Base-by-base conservation (phyloP, 1,140 invertebrate genomes). In the Euura lappo region DNA sequence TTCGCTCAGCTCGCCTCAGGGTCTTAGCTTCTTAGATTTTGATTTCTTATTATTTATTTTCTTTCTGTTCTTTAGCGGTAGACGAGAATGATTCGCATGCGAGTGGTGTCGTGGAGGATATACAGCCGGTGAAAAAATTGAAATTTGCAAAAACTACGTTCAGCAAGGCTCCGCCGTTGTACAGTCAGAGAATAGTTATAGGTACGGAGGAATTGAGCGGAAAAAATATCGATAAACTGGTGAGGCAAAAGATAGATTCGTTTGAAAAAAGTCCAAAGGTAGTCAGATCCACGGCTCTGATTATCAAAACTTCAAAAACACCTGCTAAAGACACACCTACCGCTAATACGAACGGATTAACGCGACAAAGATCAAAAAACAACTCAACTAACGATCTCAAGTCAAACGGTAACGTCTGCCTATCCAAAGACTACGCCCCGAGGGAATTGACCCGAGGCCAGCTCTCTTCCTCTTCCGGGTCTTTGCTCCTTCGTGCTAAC, bases 1-100 rank as follows among this genome's bases (percentile, higher is more conserved):
- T 28, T 28, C 28, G 28, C 28, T 28, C 28, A 28, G 28, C 28
- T 28, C 28, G 28, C 28, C 28, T 28, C 28, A 28, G 28, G 28
- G 44, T 68, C 81, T 81, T 83, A 72, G 81, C 80, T 87, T 86
- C 84, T 82, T 85, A 83, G 81, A 80, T 80, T 81, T 82, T 86
- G 75, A 86, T 87, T 86, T 85, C 80, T 83, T 84, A 84, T 82
- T 60, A 60, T 84, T 80, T 77, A 76, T 81, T 85, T 86, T 86
- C 79, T 87, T 87, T 87, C 85, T 87, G 83, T 87, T 86, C 80
- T 83, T 87, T 87, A 88, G 86, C 86, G 79, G 84, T 88, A 88
- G 85, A 88, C 81, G 85, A 87, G 83, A 87, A 83, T 80, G 85
- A 86, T 83, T 80, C 82, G 85, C 85, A 88, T 88, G 86, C 78